A percentile compares a stretch with the other conserved stretches of the same genome.
These are phyloP conservation scores for Pseudorhiza aurosa DNA, from an alignment of 30 jellyfish, hydroid and myxozoan species.

Conservation along the genomic window DNA sequence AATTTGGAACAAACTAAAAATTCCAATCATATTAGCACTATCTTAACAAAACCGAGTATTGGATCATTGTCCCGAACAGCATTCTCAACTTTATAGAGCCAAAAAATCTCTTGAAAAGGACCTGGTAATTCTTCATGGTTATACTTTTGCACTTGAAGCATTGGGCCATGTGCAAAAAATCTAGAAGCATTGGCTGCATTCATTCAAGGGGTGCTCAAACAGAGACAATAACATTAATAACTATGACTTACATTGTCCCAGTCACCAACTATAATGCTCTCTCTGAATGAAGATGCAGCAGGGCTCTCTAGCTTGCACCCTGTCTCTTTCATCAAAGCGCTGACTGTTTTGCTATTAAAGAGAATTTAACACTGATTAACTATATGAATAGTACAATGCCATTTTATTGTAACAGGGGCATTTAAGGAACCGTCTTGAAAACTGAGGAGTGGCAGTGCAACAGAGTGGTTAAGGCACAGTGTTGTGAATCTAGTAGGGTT, in stretches of 20 bases:
- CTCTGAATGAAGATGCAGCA: slow-evolving; percentile 86
- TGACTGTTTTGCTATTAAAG: slow-evolving; percentile 79
- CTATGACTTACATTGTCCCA: slow-evolving; percentile 82
- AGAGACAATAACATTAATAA: not conserved
- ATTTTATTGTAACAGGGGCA: not conserved
- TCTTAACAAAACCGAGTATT: too few species aligned
- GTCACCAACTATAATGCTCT: slow-evolving; percentile 74
- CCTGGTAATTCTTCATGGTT: too few species aligned
- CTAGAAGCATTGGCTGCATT: not conserved
- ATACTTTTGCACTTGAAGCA: too few species aligned
- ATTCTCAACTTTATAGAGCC: too few species aligned
- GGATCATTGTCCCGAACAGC: too few species aligned
- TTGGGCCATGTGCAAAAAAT: too few species aligned
- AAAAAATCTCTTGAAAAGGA: too few species aligned
- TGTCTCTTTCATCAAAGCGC: slow-evolving; percentile 78
- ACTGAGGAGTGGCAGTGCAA: not conserved
- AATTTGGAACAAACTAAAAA: too few species aligned
- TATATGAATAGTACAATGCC: not conserved
- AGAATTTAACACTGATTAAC: not conserved
- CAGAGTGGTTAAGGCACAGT: not conserved
- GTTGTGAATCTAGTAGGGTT: too few species aligned
- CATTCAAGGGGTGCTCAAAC: too few species aligned
- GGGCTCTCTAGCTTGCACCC: slow-evolving; percentile 83
- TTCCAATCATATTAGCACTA: too few species aligned
- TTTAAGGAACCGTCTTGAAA: not conserved